A percentile compares a stretch with the other conserved stretches of the same genome.
phyloP scores from a whole-genome alignment of 2,113 vertebrate species.

The Stigmatopora argus region DNA sequence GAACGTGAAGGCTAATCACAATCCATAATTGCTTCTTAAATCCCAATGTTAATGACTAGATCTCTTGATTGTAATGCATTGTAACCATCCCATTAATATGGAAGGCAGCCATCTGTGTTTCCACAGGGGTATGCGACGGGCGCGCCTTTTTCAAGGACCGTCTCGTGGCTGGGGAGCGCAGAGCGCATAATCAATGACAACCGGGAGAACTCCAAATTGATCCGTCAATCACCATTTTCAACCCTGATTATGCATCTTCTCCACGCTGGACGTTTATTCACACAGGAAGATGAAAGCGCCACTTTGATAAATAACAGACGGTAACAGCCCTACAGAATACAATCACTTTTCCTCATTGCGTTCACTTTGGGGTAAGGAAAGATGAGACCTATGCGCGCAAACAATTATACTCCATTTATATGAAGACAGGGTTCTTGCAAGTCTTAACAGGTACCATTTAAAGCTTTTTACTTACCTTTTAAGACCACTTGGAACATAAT shows the following conservation, averaged over 20 bases:
- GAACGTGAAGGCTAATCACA: slow-evolving; percentile 63
- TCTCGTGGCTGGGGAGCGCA: slow-evolving; percentile 49
- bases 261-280: slow-evolving; percentile 46
- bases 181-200: slow-evolving; percentile 53
- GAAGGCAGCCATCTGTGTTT: slow-evolving; percentile 70
- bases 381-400: slow-evolving; percentile 57
- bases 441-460: too few relatives aligned
- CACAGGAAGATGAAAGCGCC: slow-evolving; percentile 42
- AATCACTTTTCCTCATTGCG: slow-evolving; percentile 29
- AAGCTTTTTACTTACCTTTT: too few relatives aligned
- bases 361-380: slow-evolving; percentile 28
- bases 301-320: slow-evolving; percentile 32
- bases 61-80: slow-evolving; percentile 67
- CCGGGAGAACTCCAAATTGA: slow-evolving; percentile 49
- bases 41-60: slow-evolving; percentile 71
- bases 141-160: slow-evolving; percentile 54
- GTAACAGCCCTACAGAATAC: slow-evolving; percentile 14
- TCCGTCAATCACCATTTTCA: slow-evolving; percentile 57
- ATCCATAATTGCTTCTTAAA: slow-evolving; percentile 74
- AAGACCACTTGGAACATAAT: too few relatives aligned
- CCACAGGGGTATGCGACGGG: slow-evolving; percentile 40
- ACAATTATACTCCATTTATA: slow-evolving; percentile 60
- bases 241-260: slow-evolving; percentile 59
- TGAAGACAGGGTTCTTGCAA: too few relatives aligned
- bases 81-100: slow-evolving; percentile 73